Evolutionary conservation across 2,888 invertebrate species (phyloP).

Genomic region (Drosophila algonquin): DNA sequence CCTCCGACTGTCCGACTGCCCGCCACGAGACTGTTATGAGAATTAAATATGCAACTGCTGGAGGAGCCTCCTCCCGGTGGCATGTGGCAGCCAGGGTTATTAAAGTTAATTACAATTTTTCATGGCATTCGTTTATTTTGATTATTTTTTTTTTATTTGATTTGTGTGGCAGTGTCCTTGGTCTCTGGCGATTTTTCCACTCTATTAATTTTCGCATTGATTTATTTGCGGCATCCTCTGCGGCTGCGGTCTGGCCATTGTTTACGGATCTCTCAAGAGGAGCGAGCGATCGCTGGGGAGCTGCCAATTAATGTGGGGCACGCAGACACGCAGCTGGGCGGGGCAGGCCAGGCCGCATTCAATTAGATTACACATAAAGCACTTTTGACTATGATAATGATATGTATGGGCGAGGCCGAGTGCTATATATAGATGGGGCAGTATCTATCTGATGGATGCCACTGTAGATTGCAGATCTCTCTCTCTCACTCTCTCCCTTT

Average conservation of each 20-base stretch:
- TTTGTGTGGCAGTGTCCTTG: constrained; percentile 58
- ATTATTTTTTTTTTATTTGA: constrained; percentile 42
- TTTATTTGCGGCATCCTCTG: constrained; percentile 57
- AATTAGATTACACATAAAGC: constrained; percentile 50
- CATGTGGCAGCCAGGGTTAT: constrained; percentile 68
- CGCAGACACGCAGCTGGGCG: constrained; percentile 41
- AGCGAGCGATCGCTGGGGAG: constrained; percentile 46
- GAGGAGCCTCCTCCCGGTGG: constrained; percentile 19
- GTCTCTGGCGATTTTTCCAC: constrained; percentile 71
- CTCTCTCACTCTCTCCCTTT: too few species aligned
- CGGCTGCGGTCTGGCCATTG: constrained; percentile 23
- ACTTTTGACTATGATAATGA: constrained; percentile 43
- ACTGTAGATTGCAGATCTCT: constrained; percentile 9
- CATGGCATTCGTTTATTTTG: constrained; percentile 69
- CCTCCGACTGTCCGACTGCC: constrained; percentile 10
- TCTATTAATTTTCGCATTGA: constrained; percentile 74
- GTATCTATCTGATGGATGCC: constrained; percentile 20
- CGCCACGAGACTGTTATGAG: constrained; percentile 56
- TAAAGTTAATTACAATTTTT: constrained; percentile 79
- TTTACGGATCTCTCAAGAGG: constrained; percentile 33
- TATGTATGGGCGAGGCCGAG: background rate
- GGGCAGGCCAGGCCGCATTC: constrained; percentile 35
- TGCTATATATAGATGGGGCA: background rate
- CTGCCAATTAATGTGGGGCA: constrained; percentile 21
- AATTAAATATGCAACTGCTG: constrained; percentile 75